Conservation (phyloP, 2,888 invertebrate genomes). For the Tipula confusa region DNA sequence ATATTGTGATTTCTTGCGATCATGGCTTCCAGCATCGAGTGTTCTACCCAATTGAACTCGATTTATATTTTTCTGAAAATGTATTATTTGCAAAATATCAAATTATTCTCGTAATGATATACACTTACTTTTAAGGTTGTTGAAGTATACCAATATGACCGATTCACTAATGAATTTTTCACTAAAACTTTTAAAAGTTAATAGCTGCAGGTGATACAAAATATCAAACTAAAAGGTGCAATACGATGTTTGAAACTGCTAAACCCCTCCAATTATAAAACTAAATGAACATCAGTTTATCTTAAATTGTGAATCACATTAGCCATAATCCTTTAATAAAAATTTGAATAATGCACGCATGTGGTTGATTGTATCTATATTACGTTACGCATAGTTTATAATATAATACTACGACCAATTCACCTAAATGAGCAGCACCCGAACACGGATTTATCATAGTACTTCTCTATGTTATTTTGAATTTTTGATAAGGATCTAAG, state of each 20-base stretch:
- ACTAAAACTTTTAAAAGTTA: too few relatives aligned
- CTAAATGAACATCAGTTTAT: background rate
- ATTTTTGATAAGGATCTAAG: background rate
- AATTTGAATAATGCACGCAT: slow-evolving; percentile 3
- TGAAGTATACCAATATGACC: too few relatives aligned
- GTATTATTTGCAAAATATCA: too few relatives aligned
- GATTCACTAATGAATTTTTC: too few relatives aligned
- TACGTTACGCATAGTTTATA: background rate
- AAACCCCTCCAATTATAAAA: background rate
- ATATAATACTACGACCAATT: background rate
- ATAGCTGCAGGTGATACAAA: background rate
- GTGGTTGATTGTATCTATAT: background rate
- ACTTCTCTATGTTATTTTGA: background rate
- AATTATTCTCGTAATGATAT: too few relatives aligned
- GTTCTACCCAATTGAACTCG: too few relatives aligned
- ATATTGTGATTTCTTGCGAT: too few relatives aligned
- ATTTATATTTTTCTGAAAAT: too few relatives aligned
- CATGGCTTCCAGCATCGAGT: too few relatives aligned
- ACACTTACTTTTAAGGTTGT: too few relatives aligned
- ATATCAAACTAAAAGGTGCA: too few relatives aligned
- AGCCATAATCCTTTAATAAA: background rate
- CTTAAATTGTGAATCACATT: background rate
- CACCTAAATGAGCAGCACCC: slow-evolving; percentile 3
- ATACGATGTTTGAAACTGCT: too few relatives aligned
- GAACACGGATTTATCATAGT: background rate